Evolutionary conservation across 2,113 vertebrate genomes (phyloP).

Genomic region (Caranx melampygus): DNA sequence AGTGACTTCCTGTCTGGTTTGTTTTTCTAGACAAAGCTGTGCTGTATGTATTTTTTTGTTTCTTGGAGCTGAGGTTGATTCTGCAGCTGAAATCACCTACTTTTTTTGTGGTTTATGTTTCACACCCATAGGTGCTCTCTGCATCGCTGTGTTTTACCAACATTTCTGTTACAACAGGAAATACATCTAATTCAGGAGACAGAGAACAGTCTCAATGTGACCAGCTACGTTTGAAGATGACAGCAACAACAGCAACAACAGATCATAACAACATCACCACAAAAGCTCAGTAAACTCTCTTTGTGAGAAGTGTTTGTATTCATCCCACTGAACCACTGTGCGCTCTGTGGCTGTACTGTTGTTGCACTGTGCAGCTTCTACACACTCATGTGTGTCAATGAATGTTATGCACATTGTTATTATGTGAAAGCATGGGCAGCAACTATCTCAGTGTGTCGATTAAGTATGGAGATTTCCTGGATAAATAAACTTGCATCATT

Average conservation of each 20-base stretch:
- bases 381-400: too few species aligned
- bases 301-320: neutral
- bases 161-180: slow-evolving; percentile 2
- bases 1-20: neutral
- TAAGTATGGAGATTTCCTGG: neutral
- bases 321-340: neutral
- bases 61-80: neutral
- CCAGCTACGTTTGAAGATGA: neutral
- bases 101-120: neutral
- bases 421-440: neutral
- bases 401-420: neutral
- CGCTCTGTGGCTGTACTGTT: neutral
- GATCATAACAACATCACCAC: neutral
- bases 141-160: neutral
- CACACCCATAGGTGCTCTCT: neutral
- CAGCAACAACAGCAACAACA: too few species aligned
- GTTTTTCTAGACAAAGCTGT: neutral
- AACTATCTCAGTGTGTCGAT: neutral
- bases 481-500: neutral
- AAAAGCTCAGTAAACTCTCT: neutral
- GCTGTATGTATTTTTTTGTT: neutral
- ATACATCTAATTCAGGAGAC: neutral
- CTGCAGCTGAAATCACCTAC: neutral
- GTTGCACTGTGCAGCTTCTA: neutral
- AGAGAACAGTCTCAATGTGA: neutral